These are phyloP conservation scores for Hipparchia sbordonii DNA, from an alignment of 2,888 invertebrate species.

Conservation along the genomic window DNA sequence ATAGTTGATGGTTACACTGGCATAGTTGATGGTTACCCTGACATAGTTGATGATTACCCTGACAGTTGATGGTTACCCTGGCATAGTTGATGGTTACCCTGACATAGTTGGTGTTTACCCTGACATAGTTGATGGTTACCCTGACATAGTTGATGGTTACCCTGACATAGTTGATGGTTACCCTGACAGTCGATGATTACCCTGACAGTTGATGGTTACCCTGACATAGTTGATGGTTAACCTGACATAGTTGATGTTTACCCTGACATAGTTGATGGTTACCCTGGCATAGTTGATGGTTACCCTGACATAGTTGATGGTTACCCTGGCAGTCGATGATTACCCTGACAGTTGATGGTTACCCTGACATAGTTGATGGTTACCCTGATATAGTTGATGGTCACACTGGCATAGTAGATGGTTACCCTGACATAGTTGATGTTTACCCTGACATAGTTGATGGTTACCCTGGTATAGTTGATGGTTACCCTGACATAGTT, in stretches of 20 bases:
- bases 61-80: constrained; percentile 16
- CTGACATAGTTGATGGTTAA: constrained; percentile 21
- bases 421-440: constrained; percentile 9
- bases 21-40: constrained; percentile 3
- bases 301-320: constrained; percentile 10
- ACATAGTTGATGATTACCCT: constrained; percentile 6
- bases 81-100: constrained; percentile 16
- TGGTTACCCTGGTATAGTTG: neutral
- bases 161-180: constrained; percentile 12
- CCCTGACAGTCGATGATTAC: constrained; percentile 11
- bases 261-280: constrained; percentile 2
- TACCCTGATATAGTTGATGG: no score
- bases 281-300: constrained; percentile 4
- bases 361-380: no score
- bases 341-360: neutral
- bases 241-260: neutral
- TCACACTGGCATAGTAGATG: neutral
- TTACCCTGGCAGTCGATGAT: neutral
- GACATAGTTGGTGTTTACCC: neutral
- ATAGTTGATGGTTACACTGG: neutral
- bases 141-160: constrained; percentile 6
- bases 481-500: neutral
- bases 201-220: constrained; percentile 12
- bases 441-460: neutral
- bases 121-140: constrained; percentile 4